A percentile compares a stretch with the other conserved stretches of the same genome.
phyloP scores from a whole-genome alignment of 37 sponge, comb jelly and placozoan species.

The Halisarca cf. caerulea region DNA sequence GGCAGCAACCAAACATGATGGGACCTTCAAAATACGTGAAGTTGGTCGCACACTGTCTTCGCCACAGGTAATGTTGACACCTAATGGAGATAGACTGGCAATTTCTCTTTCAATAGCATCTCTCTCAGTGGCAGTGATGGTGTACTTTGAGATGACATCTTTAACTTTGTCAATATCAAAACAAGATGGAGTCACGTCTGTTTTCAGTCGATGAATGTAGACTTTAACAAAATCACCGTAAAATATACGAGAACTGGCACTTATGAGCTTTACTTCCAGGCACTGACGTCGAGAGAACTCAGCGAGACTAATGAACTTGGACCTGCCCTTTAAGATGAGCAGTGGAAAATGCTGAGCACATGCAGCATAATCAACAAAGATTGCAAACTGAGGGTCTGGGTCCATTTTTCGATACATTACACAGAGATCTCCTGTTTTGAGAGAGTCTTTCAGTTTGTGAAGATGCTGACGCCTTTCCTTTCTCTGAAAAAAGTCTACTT shows the following conservation, averaged over 20 bases:
- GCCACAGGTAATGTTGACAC: background rate
- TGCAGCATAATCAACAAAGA: slow-evolving; percentile 46
- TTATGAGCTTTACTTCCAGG: slow-evolving; percentile 39
- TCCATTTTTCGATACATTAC: slow-evolving; percentile 46
- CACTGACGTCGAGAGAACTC: slow-evolving; percentile 13
- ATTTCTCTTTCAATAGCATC: slow-evolving; percentile 22
- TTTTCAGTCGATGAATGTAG: slow-evolving; percentile 27
- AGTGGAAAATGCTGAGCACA: slow-evolving; percentile 51
- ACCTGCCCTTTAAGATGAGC: slow-evolving; percentile 64
- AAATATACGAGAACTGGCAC: slow-evolving; percentile 68
- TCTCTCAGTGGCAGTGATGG: slow-evolving; percentile 30
- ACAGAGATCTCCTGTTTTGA: slow-evolving; percentile 61
- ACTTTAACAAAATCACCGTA: slow-evolving; percentile 67
- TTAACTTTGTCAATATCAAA: background rate
- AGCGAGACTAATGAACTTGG: slow-evolving; percentile 45
- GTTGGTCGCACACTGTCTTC: slow-evolving; percentile 37
- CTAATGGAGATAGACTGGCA: background rate
- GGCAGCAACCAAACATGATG: slow-evolving; percentile 54
- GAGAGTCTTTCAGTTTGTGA: slow-evolving; percentile 11
- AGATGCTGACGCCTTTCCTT: slow-evolving; percentile 28
- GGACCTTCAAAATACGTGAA: background rate
- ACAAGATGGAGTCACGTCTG: background rate
- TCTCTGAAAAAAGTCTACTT: background rate
- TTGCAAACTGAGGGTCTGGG: slow-evolving; percentile 46
- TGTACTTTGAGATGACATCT: slow-evolving; percentile 1